These are phyloP conservation scores for Betta splendens DNA, from an alignment of 2,797 vertebrate species.

Conservation along the genomic window DNA sequence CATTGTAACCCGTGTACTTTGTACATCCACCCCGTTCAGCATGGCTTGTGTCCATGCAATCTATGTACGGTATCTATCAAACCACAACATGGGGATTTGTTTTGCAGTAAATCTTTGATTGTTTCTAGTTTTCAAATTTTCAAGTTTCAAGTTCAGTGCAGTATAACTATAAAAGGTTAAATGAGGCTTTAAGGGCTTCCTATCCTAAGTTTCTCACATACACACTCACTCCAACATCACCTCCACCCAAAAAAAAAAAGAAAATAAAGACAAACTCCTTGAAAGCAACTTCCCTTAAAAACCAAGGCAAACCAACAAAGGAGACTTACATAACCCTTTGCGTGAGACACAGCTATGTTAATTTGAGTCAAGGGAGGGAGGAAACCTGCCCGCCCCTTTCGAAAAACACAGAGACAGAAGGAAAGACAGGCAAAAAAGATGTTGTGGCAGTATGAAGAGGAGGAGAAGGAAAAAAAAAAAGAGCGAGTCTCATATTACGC, in stretches of 20 bases:
- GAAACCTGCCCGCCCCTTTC: constrained; percentile 51
- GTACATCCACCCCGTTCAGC: too few relatives aligned
- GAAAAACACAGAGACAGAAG: constrained; percentile 66
- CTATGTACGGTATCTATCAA: too few relatives aligned
- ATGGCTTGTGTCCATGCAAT: too few relatives aligned
- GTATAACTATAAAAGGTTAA: constrained; percentile 33
- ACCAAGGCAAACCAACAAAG: constrained; percentile 47
- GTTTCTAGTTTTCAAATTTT: too few relatives aligned
- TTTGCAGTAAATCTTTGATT: too few relatives aligned
- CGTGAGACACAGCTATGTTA: constrained; percentile 82
- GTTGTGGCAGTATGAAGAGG: constrained; percentile 71
- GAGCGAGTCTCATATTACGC: constrained; percentile 79
- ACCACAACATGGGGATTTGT: too few relatives aligned
- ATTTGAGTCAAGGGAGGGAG: constrained; percentile 76
- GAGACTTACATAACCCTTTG: constrained; percentile 77
- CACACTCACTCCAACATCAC: constrained; percentile 16
- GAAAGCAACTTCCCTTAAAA: constrained; percentile 53
- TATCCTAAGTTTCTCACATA: constrained; percentile 12
- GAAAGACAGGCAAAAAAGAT: constrained; percentile 70
- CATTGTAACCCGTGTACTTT: neutral
- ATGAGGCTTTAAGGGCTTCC: constrained; percentile 16
- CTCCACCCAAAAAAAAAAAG: constrained; percentile 6
- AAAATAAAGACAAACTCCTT: constrained; percentile 37
- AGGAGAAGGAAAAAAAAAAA: constrained; percentile 69
- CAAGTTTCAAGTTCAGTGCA: too few relatives aligned